Evolutionary conservation across 2,113 vertebrate genomes (phyloP).

Genomic region (Perognathus longimembris): DNA sequence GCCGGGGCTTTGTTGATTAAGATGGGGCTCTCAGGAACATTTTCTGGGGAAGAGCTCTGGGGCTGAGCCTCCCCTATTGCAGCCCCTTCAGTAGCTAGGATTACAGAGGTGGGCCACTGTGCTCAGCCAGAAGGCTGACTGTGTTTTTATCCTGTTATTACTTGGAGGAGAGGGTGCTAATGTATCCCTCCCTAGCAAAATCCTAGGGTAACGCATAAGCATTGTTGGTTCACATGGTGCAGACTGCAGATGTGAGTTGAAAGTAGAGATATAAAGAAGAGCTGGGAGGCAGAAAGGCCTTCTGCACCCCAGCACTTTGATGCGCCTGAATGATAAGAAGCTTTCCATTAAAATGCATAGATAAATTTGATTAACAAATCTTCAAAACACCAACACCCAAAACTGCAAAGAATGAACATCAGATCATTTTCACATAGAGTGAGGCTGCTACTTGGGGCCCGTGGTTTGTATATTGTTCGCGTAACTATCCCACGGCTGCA

Average conservation of each 20-base stretch:
- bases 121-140: too few species aligned
- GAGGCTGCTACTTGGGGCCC: not conserved
- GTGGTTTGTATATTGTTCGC: not conserved
- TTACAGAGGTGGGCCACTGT: too few species aligned
- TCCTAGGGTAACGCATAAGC: not conserved
- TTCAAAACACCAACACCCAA: not conserved
- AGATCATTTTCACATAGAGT: not conserved
- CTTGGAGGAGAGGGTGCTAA: not conserved
- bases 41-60: too few species aligned
- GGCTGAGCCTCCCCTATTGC: too few species aligned
- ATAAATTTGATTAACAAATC: not conserved
- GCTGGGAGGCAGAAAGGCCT: not conserved
- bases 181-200: not conserved
- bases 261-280: not conserved
- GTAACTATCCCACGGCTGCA: too few species aligned
- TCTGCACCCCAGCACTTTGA: not conserved
- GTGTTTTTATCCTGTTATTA: too few species aligned
- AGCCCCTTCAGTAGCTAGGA: too few species aligned
- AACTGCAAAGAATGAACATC: not conserved
- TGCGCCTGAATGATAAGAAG: not conserved
- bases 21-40: too few species aligned
- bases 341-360: not conserved
- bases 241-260: not conserved
- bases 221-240: not conserved
- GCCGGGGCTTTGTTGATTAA: too few species aligned